Evolutionary conservation across 2,797 vertebrate genomes (phyloP).

Genomic region (Artibeus lituratus): DNA sequence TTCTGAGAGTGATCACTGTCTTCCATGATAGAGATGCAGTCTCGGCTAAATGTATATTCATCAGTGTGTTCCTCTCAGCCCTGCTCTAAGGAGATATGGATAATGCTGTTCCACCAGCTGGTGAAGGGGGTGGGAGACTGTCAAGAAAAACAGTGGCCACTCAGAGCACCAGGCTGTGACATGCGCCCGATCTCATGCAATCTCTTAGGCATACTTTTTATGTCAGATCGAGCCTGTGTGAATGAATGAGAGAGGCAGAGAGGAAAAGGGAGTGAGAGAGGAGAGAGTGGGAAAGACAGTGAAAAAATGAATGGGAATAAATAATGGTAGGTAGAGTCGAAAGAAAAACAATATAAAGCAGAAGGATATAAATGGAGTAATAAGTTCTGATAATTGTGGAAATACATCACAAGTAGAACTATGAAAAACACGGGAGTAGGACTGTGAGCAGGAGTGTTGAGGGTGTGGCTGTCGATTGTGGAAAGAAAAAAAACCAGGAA

Average conservation of each 20-base stretch:
- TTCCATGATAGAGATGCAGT: background rate
- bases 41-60: background rate
- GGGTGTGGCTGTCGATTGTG: background rate
- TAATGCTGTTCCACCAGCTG: constrained; percentile 35
- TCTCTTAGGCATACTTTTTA: constrained; percentile 54
- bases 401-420: background rate
- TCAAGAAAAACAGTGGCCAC: constrained; percentile 54
- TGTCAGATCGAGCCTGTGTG: constrained; percentile 52
- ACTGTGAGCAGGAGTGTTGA: background rate
- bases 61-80: background rate
- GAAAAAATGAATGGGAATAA: background rate
- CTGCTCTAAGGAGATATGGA: constrained; percentile 35
- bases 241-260: background rate
- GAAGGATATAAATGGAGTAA: background rate
- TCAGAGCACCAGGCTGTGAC: constrained; percentile 35
- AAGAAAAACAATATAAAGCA: background rate
- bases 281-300: background rate
- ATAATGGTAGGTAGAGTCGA: background rate
- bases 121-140: background rate
- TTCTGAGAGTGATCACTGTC: background rate
- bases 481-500: background rate
- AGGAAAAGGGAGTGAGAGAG: background rate
- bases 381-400: background rate
- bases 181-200: background rate
- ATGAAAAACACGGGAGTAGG: background rate